Evolutionary conservation across 2,888 invertebrate species (phyloP).

Genomic region (Flexamia atlantica): DNA sequence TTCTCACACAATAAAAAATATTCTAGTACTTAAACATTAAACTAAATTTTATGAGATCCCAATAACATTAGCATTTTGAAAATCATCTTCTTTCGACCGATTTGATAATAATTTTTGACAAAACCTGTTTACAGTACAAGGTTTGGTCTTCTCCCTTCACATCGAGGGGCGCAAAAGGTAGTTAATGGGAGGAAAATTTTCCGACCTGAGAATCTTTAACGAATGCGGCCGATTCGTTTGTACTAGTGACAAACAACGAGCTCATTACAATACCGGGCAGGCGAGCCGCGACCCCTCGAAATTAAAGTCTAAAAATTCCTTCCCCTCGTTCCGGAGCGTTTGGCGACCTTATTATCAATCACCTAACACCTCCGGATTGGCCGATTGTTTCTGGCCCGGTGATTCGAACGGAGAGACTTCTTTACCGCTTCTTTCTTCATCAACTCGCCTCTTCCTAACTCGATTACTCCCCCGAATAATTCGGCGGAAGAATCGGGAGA

Average conservation of each 20-base stretch:
- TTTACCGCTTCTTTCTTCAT: slow-evolving; percentile 42
- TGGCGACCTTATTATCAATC: slow-evolving; percentile 64
- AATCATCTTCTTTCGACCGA: too few species aligned
- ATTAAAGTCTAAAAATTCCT: slow-evolving; percentile 61
- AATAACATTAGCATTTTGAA: too few species aligned
- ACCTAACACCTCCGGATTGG: slow-evolving; percentile 62
- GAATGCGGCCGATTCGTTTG: slow-evolving; percentile 28
- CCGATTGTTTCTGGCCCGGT: slow-evolving; percentile 57
- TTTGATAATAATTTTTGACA: too few species aligned
- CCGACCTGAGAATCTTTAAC: slow-evolving; percentile 44
- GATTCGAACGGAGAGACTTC: slow-evolving; percentile 59
- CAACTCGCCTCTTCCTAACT: slow-evolving; percentile 57
- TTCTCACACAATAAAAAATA: too few species aligned
- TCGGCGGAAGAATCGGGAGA: slow-evolving; percentile 52
- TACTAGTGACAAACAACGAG: slow-evolving; percentile 44
- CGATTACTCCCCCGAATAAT: slow-evolving; percentile 61
- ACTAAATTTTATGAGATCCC: too few species aligned
- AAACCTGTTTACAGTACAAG: too few species aligned
- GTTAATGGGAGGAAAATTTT: too few species aligned
- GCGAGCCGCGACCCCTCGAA: neutral
- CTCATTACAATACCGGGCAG: slow-evolving; percentile 20
- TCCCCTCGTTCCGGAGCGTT: slow-evolving; percentile 60
- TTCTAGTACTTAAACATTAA: too few species aligned
- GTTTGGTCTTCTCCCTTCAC: too few species aligned
- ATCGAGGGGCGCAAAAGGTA: too few species aligned